These are phyloP conservation scores for Odontomachus brunneus DNA, from an alignment of 1,140 invertebrate genomes.

Conservation along the genomic window DNA sequence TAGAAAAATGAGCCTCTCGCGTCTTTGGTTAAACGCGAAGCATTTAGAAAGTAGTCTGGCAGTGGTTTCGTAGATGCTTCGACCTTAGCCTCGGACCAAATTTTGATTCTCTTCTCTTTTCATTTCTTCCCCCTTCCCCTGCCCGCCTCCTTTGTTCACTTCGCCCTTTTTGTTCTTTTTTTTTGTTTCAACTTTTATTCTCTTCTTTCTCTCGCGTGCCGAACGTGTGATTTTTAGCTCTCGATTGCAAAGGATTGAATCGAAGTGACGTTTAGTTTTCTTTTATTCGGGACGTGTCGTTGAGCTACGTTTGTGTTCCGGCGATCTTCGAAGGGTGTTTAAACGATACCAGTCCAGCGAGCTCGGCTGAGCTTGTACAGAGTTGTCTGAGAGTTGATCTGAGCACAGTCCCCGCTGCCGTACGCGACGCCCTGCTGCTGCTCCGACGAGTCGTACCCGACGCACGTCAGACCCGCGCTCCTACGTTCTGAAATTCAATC, in stretches of 20 bases:
- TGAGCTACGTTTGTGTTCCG: slow-evolving; percentile 36
- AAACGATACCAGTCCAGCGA: not conserved
- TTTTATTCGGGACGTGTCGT: slow-evolving; percentile 8
- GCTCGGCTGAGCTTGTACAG: not conserved
- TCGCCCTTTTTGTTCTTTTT: not conserved
- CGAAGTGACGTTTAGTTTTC: slow-evolving; percentile 24
- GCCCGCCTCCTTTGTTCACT: too few species aligned
- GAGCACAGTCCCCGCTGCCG: slow-evolving; percentile 24
- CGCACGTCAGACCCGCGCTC: slow-evolving; percentile 30
- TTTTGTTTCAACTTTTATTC: not conserved
- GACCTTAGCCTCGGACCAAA: slow-evolving; percentile 81
- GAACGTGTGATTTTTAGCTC: slow-evolving; percentile 5
- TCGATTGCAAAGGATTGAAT: slow-evolving; percentile 31
- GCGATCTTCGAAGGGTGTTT: not conserved
- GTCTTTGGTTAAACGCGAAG: slow-evolving; percentile 84
- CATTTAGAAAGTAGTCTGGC: slow-evolving; percentile 83
- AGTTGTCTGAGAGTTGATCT: slow-evolving; percentile 20
- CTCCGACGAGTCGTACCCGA: not conserved
- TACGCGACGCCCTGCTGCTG: not conserved
- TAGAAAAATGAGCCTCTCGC: slow-evolving; percentile 85
- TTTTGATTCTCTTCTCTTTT: slow-evolving; percentile 77
- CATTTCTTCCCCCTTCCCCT: too few species aligned
- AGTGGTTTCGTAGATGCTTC: slow-evolving; percentile 84
- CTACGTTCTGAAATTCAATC: slow-evolving; percentile 70
- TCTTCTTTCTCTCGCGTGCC: not conserved